Conservation (phyloP, 2,113 vertebrate species). For the Parus major region DNA sequence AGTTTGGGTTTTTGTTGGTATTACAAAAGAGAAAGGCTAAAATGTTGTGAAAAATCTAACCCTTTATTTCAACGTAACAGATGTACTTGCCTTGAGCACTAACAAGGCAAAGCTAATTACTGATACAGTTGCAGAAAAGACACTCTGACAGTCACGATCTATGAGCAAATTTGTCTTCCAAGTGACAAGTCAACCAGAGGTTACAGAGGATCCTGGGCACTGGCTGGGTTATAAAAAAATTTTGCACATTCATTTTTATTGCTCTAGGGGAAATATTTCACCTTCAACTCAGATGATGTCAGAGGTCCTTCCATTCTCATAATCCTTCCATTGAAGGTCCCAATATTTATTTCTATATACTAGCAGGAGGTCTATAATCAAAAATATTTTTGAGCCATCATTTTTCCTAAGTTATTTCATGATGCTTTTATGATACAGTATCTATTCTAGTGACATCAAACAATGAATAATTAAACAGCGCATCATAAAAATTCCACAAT, state of each 20-base stretch:
- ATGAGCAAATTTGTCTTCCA: constrained; percentile 71
- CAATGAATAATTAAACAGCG: neutral
- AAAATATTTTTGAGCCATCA: neutral
- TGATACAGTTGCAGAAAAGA: constrained; percentile 58
- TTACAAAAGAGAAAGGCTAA: constrained; percentile 33
- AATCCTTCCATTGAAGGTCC: neutral
- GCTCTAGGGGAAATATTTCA: neutral
- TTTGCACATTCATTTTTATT: neutral
- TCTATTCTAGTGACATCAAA: neutral
- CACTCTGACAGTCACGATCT: constrained; percentile 64
- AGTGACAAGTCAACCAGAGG: constrained; percentile 68
- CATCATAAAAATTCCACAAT: neutral
- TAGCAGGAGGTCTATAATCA: neutral
- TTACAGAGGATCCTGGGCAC: constrained; percentile 15
- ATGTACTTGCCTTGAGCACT: constrained; percentile 67
- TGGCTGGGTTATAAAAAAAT: neutral
- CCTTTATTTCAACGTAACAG: constrained; percentile 66
- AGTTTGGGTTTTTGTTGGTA: neutral
- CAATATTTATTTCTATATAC: neutral
- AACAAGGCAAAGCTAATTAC: constrained; percentile 76
- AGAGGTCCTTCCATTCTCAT: neutral
- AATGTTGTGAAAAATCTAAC: constrained; percentile 34
- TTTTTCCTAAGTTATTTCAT: neutral
- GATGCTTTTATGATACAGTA: neutral
- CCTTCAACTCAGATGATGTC: neutral